A percentile compares a stretch with the other conserved stretches of the same genome.
These are phyloP conservation scores for Resseliella maxima DNA, from an alignment of 2,888 invertebrate species.

Conservation along the genomic window DNA sequence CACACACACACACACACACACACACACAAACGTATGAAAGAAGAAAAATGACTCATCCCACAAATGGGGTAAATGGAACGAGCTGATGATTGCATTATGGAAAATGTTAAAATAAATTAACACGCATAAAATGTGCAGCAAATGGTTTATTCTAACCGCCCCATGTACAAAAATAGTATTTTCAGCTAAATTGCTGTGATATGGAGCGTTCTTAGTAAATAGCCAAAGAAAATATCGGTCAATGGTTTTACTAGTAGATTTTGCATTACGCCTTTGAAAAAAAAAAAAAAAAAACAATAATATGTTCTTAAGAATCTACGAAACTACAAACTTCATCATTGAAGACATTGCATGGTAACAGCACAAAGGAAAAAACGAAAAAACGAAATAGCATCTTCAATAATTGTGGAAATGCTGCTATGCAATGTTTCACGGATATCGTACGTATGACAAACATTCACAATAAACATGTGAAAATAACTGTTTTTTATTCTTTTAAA, in stretches of 20 bases:
- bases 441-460: background rate
- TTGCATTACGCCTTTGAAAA: background rate
- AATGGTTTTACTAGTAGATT: background rate
- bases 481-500: background rate
- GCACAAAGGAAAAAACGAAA: too few species aligned
- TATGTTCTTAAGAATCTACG: too few species aligned
- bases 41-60: too few species aligned
- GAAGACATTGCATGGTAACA: too few species aligned
- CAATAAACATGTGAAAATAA: background rate
- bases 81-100: slow-evolving; percentile 39
- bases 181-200: background rate
- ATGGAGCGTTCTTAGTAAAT: background rate
- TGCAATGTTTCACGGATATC: background rate
- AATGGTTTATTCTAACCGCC: background rate
- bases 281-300: background rate
- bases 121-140: slow-evolving; percentile 12
- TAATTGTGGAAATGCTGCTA: background rate
- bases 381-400: background rate
- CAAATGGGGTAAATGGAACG: slow-evolving; percentile 10
- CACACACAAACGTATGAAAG: background rate
- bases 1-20: background rate
- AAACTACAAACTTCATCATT: too few species aligned
- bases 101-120: slow-evolving; percentile 18
- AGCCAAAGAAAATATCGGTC: background rate
- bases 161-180: background rate